Conservation (phyloP, 2,797 vertebrate species). For the Octomys mimax region DNA sequence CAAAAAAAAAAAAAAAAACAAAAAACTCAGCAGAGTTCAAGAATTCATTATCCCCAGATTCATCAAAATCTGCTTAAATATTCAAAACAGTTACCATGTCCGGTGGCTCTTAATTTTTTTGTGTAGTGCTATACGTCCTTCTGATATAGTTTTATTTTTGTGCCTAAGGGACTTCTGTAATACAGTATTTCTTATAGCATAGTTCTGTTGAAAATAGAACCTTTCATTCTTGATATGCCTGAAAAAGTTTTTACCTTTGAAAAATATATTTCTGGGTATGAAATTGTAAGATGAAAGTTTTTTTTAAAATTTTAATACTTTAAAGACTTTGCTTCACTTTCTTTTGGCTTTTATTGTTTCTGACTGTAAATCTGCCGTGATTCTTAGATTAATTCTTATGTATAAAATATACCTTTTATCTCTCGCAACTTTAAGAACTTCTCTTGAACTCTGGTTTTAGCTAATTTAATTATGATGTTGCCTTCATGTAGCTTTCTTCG, state of each 20-base stretch:
- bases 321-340: conserved; percentile 1
- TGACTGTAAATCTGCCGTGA: not conserved
- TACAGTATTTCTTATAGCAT: not conserved
- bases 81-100: not conserved
- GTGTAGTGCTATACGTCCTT: not conserved
- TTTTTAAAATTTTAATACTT: not conserved
- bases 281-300: not conserved
- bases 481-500: conserved; percentile 9
- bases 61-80: not conserved
- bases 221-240: not conserved
- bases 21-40: not conserved
- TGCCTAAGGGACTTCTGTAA: not conserved
- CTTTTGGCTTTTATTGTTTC: conserved; percentile 8
- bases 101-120: not conserved
- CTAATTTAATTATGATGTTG: conserved; percentile 6
- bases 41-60: not conserved
- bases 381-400: not conserved
- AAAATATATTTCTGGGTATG: not conserved
- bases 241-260: conserved; percentile 20
- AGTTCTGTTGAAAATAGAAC: not conserved
- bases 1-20: not conserved
- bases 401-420: not conserved
- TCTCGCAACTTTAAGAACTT: conserved; percentile 25
- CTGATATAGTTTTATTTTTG: not conserved
- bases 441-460: not conserved